Evolutionary conservation across 2,888 invertebrate genomes (phyloP).

Genomic region (Willowsia nigromaculata): DNA sequence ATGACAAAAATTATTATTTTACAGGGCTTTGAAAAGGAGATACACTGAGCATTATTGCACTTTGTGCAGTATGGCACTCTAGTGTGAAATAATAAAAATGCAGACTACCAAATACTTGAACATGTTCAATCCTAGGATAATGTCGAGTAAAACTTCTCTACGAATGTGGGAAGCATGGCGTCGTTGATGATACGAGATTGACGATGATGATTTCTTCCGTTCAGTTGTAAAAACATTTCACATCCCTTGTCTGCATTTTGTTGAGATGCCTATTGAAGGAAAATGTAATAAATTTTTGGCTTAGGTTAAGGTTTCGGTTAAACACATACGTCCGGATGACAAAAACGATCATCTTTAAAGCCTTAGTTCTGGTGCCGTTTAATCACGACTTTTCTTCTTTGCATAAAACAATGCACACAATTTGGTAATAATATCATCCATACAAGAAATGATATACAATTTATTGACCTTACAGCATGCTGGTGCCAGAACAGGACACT

Average conservation of each 20-base stretch:
- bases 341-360: not conserved
- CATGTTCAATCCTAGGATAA: not conserved
- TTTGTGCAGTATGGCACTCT: not conserved
- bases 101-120: not conserved
- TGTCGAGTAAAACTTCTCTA: not conserved
- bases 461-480: too few relatives aligned
- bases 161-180: not conserved
- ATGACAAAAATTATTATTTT: not conserved
- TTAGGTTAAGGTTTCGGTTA: conserved; percentile 60
- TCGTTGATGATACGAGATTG: not conserved
- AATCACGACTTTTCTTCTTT: too few relatives aligned
- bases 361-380: too few relatives aligned
- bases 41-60: not conserved
- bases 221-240: conserved; percentile 43
- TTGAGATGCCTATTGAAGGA: not conserved
- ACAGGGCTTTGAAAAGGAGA: too few relatives aligned
- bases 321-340: not conserved
- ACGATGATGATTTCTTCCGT: conserved; percentile 34
- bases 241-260: conserved; percentile 8
- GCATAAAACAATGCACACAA: too few relatives aligned
- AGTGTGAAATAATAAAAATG: not conserved
- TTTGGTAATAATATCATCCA: too few relatives aligned
- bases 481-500: too few relatives aligned
- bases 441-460: too few relatives aligned
- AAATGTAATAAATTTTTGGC: not conserved